These are phyloP conservation scores for Drosophila atroscutellata DNA, from an alignment of 2,888 invertebrate genomes.

Conservation along the genomic window DNA sequence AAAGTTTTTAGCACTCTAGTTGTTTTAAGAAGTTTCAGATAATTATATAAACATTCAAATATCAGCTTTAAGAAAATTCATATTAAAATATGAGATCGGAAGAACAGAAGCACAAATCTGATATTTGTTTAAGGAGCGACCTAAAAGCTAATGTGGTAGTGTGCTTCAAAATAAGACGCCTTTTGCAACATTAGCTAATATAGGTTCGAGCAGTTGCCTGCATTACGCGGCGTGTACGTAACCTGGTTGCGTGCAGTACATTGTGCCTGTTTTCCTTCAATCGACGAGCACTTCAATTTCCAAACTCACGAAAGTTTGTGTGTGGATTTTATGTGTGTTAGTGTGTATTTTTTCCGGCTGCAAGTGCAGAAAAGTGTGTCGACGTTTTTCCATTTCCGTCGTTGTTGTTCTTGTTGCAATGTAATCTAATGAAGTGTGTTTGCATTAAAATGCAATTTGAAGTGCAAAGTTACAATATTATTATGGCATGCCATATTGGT, in stretches of 20 bases:
- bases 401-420: constrained; percentile 55
- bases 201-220: constrained; percentile 32
- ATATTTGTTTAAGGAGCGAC: not conserved
- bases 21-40: not conserved
- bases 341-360: constrained; percentile 52
- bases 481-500: constrained; percentile 59
- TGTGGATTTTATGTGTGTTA: constrained; percentile 8
- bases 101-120: not conserved
- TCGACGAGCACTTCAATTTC: constrained; percentile 75
- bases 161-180: not conserved
- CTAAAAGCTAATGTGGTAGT: not conserved
- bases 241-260: constrained; percentile 54
- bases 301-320: constrained; percentile 46
- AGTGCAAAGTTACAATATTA: constrained; percentile 79
- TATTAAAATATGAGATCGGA: not conserved
- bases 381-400: constrained; percentile 68
- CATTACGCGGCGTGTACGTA: constrained; percentile 66
- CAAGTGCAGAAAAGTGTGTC: constrained; percentile 71
- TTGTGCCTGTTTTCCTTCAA: constrained; percentile 71
- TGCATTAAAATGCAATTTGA: constrained; percentile 80
- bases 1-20: too few relatives aligned
- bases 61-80: not conserved
- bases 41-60: not conserved
- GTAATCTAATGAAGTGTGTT: constrained; percentile 79
- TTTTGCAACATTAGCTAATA: constrained; percentile 68